Base-by-base conservation (phyloP, 2,888 invertebrate genomes). In the Horisme vitalbata region DNA sequence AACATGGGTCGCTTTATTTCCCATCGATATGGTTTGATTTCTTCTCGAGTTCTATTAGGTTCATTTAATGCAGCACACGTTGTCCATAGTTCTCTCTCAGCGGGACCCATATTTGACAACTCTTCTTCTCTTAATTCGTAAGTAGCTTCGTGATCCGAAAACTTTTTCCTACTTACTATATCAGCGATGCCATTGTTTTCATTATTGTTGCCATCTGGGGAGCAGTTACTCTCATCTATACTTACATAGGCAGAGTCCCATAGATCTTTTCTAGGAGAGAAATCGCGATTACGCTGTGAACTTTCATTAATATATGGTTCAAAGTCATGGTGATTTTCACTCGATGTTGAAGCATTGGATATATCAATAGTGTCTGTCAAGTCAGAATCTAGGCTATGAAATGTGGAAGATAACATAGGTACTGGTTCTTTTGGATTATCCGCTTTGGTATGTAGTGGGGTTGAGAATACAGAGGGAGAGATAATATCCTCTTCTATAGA, bases 221-320 rank as follows among this genome's bases (percentile, higher is more conserved):
- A 81, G 61, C 79, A 77, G 58, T 79, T 86, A 54, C 69, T 82
- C 46, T 90, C 91, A 56, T 91, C 91, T 52, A 90, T 90, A 73
- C 90, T 91, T 57, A 90, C 86, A 57, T 91, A 91, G 7, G 90
- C 90, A 5, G 91, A 90, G 68, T 91, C 91, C 85, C 90, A 88
- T 50, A 78, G 77, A 52, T 90, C 90, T 75, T 79, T 87, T 60
- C 75, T 78, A 15, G 82, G 75, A 30, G 81, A 75, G 9, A 68
- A 56, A 58, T 78, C 71, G 54, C 63, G 63, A 11, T 68, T 59
- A 34, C 62, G 57, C 39, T 61, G 59, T 23, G 59, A 50, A 32
- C 31, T 55, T 48, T 63, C 72, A 41, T 54, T 65, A 55, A 63
- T 67, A 41, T 65, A 67, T 15, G 58, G 51, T 53, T 73, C 69